These are phyloP conservation scores for Galago senegalensis DNA, from an alignment of 2,797 vertebrate genomes.

Conservation along the genomic window DNA sequence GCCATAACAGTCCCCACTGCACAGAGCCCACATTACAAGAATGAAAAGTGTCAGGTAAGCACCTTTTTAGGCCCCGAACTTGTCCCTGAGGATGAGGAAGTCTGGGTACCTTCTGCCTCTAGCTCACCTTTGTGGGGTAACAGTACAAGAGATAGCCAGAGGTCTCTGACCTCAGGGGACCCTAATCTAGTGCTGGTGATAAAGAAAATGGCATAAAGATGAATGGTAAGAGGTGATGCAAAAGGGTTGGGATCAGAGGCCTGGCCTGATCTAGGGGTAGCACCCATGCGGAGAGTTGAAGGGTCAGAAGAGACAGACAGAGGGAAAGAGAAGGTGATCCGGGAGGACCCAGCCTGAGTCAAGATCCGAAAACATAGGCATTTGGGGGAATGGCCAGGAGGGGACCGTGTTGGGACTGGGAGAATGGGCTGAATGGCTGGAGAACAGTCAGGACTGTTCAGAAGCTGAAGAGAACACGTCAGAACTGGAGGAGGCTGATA, in stretches of 20 bases:
- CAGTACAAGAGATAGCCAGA: background rate
- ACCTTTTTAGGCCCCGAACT: too few species aligned
- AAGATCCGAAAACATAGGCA: too few species aligned
- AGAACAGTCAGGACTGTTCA: too few species aligned
- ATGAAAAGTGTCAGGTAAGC: background rate
- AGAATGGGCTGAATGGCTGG: too few species aligned
- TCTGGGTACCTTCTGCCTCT: too few species aligned
- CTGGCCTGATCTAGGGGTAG: background rate
- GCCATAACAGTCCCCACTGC: fast-evolving
- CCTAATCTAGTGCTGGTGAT: background rate
- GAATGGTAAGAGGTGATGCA: background rate
- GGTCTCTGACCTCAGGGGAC: background rate
- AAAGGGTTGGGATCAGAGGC: too few species aligned
- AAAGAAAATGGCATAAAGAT: background rate
- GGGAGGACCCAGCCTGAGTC: background rate
- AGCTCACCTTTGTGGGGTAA: background rate
- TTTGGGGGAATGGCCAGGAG: too few species aligned
- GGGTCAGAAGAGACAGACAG: background rate
- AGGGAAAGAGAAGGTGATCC: background rate
- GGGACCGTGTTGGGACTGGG: too few species aligned
- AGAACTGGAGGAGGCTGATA: too few species aligned
- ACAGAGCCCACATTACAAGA: background rate
- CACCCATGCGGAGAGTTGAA: background rate
- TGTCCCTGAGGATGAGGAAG: too few species aligned
- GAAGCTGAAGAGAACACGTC: too few species aligned